phyloP scores from a whole-genome alignment of 2,797 vertebrate genomes.

The Myotis pilosus region DNA sequence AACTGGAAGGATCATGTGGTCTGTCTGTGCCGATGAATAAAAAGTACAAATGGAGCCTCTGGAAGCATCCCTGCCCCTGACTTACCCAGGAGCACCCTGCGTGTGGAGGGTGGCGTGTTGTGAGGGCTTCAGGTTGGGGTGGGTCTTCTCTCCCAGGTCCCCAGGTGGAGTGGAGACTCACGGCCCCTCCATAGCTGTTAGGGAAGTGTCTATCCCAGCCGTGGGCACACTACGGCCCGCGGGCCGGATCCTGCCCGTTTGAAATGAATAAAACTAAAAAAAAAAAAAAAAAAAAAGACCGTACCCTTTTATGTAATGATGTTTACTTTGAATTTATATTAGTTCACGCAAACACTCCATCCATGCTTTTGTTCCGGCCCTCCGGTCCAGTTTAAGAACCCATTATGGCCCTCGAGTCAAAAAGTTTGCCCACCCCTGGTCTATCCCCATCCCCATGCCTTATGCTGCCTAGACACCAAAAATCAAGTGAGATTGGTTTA shows the following conservation, averaged over 20 bases:
- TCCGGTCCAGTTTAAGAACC: no score
- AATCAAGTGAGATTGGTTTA: background rate
- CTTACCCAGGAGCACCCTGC: rapidly evolving
- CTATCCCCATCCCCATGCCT: background rate
- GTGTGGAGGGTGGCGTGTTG: rapidly evolving
- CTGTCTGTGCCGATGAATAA: conserved; percentile 57
- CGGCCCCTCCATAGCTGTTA: background rate
- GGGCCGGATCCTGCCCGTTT: no score
- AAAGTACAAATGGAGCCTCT: background rate
- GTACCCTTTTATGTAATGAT: no score
- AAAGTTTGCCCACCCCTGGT: no score
- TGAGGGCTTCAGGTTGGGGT: background rate
- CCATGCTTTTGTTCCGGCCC: no score
- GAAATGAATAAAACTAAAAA: no score
- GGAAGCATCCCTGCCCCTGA: rapidly evolving
- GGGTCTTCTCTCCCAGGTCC: background rate
- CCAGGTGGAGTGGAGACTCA: background rate
- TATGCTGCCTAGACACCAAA: background rate
- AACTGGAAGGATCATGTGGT: background rate
- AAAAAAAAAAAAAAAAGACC: no score
- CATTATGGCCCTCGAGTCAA: no score
- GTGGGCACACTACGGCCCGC: no score
- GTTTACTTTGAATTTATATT: no score
- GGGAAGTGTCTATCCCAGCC: no score
- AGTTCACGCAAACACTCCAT: no score